Conservation (phyloP, 2,888 invertebrate species). For the Cephonodes hylas region DNA sequence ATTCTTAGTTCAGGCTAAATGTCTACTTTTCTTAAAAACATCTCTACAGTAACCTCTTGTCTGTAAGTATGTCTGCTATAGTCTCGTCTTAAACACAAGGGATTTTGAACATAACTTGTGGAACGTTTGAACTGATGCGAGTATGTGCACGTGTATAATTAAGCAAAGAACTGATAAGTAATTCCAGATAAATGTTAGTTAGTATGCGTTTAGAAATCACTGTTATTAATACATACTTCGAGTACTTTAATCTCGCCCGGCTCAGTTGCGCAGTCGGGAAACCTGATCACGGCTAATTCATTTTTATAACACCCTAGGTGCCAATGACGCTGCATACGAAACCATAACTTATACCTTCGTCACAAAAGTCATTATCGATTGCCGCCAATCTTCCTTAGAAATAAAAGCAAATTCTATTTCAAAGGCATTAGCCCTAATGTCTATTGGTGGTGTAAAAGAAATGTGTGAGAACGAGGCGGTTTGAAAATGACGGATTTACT, state of each 20-base stretch:
- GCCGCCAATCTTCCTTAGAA: not conserved
- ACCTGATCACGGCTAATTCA: conserved; percentile 46
- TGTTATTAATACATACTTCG: not conserved
- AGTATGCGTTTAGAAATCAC: not conserved
- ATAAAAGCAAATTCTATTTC: conserved; percentile 21
- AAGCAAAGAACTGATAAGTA: not conserved
- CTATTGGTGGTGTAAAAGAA: conserved; percentile 15
- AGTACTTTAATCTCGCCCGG: conserved; percentile 17
- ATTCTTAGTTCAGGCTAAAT: too few species aligned
- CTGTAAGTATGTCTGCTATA: too few species aligned
- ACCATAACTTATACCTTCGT: not conserved
- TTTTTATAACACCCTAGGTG: conserved; percentile 5
- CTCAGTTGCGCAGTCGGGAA: conserved; percentile 46
- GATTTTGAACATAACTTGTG: too few species aligned
- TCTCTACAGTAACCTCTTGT: too few species aligned
- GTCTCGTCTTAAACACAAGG: too few species aligned
- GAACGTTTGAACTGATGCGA: not conserved
- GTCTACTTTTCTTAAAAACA: too few species aligned
- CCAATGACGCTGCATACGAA: not conserved
- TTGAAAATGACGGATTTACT: conserved; percentile 50
- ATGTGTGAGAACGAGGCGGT: conserved; percentile 60
- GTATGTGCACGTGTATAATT: not conserved
- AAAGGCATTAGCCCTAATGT: conserved; percentile 27
- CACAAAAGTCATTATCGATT: not conserved
- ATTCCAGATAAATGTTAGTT: not conserved